These are phyloP conservation scores for Deroptyus accipitrinus DNA, from an alignment of 2,113 vertebrate species.

Conservation along the genomic window DNA sequence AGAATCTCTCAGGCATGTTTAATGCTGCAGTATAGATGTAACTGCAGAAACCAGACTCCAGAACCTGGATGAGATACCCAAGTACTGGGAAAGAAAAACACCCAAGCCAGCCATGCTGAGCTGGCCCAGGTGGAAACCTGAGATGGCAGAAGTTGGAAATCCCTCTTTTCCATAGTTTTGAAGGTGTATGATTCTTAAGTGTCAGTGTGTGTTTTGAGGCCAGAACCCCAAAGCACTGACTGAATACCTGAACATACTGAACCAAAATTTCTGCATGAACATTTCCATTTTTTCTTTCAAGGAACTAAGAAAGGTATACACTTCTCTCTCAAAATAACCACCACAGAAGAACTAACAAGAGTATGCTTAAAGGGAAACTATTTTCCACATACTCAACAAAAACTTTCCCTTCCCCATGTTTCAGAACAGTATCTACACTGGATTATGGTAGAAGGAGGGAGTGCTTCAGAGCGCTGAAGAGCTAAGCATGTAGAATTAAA, in stretches of 20 bases:
- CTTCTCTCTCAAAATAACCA: not conserved
- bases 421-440: not conserved
- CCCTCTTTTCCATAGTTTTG: not conserved
- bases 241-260: not conserved
- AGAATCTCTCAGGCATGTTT: not conserved
- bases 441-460: not conserved
- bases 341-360: not conserved
- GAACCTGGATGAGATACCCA: not conserved
- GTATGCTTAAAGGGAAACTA: not conserved
- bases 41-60: not conserved
- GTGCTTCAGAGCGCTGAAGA: not conserved
- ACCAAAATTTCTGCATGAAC: not conserved
- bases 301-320: not conserved
- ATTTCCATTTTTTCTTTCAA: not conserved
- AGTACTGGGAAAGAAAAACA: not conserved
- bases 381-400: not conserved
- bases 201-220: not conserved
- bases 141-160: not conserved
- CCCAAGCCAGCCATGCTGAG: not conserved
- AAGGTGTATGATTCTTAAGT: not conserved
- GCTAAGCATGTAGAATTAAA: not conserved
- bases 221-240: not conserved
- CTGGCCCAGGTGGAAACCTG: not conserved
- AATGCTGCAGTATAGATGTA: not conserved
- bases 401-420: accelerated